Percentiles rank a stretch among this genome's conserved stretches.
These are phyloP conservation scores for Myotis lucifugus DNA, from an alignment of 2,113 vertebrate genomes.

Conservation along the genomic window DNA sequence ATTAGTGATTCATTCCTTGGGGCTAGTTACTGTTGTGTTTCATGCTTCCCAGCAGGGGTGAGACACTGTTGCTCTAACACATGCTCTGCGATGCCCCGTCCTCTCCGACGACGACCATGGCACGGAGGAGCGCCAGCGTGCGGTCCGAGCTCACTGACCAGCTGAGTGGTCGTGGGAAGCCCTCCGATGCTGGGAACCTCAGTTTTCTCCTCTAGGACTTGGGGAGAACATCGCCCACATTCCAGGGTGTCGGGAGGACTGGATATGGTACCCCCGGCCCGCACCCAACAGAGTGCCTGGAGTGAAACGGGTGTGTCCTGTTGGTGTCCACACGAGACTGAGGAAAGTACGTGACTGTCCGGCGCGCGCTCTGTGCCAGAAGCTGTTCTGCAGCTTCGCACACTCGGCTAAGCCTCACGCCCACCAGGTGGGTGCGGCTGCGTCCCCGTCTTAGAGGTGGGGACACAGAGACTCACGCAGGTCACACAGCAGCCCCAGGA, in stretches of 20 bases:
- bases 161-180: neutral
- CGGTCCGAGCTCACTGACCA: neutral
- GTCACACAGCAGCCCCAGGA: neutral
- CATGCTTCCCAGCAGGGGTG: neutral
- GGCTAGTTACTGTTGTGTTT: neutral
- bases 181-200: neutral
- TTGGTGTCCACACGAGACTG: neutral
- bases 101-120: neutral
- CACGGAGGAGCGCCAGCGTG: neutral
- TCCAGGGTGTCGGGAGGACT: neutral
- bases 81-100: rapidly evolving
- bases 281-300: neutral
- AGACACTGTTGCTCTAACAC: neutral
- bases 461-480: neutral
- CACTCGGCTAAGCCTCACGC: neutral
- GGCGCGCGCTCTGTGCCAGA: neutral
- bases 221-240: neutral
- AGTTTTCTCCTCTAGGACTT: neutral
- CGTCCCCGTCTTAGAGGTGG: neutral
- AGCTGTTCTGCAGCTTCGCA: too few species aligned
- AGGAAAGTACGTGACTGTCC: neutral
- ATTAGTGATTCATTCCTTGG: neutral
- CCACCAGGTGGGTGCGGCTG: neutral
- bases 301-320: neutral
- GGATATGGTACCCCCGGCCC: neutral